A percentile compares a stretch with the other conserved stretches of the same genome.
Conservation (phyloP, 1,140 invertebrate species). For the Diachasmimorpha longicaudata region DNA sequence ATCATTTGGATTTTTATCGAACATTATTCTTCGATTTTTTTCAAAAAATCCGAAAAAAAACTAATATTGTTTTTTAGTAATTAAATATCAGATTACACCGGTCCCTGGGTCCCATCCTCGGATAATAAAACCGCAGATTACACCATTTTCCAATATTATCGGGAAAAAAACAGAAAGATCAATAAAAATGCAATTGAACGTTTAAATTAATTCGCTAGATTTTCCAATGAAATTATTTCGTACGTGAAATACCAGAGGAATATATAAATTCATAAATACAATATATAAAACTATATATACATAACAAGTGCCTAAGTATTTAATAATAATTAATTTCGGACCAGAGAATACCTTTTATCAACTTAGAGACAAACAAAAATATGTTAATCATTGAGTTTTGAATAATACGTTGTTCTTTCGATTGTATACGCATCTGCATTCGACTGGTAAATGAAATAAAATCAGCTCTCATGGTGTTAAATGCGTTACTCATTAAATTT, state of each 20-base stretch:
- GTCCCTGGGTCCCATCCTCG: too few species aligned
- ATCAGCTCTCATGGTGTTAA: not conserved
- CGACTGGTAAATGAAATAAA: not conserved
- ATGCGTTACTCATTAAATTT: not conserved
- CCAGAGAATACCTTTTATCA: constrained; percentile 61
- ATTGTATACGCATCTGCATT: constrained; percentile 1
- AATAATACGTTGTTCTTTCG: constrained; percentile 24
- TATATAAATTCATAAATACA: constrained; percentile 4
- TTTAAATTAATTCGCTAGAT: too few species aligned
- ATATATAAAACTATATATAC: constrained; percentile 8
- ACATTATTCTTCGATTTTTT: too few species aligned
- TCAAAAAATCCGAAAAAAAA: too few species aligned
- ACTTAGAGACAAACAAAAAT: constrained; percentile 42
- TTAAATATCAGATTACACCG: too few species aligned
- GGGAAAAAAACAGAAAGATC: too few species aligned
- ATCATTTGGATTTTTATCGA: too few species aligned
- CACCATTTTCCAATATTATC: too few species aligned
- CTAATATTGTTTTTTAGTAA: too few species aligned
- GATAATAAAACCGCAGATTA: too few species aligned
- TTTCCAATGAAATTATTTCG: too few species aligned
- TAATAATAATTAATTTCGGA: constrained; percentile 59
- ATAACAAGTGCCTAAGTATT: constrained; percentile 64
- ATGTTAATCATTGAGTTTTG: not conserved
- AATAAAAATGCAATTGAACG: too few species aligned
- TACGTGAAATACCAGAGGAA: not conserved